A percentile compares a stretch with the other conserved stretches of the same genome.
These are phyloP conservation scores for Clavelina lepadiformis DNA, from an alignment of 23 tunicate genomes.

Conservation along the genomic window DNA sequence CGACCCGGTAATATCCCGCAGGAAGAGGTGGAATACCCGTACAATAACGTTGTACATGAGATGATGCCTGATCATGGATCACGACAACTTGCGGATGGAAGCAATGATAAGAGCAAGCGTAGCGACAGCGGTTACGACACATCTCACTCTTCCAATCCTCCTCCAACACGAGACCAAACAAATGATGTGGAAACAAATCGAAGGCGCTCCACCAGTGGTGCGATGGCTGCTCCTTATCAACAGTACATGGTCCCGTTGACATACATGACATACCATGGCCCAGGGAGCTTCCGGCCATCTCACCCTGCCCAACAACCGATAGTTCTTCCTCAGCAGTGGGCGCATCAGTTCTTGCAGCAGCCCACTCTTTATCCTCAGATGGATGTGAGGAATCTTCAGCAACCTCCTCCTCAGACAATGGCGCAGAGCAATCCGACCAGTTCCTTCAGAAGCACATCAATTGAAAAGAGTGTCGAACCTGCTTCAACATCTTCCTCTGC, in stretches of 20 bases:
- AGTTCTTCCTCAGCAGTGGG: conserved; percentile 54
- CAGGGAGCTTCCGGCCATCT: background rate
- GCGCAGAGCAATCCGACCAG: background rate
- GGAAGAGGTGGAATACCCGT: too few relatives aligned
- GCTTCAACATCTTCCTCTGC: too few relatives aligned
- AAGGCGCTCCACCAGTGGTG: conserved; percentile 19
- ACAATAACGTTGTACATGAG: too few relatives aligned
- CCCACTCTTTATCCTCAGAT: conserved; percentile 34
- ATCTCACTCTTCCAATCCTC: conserved; percentile 7
- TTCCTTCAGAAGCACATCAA: background rate
- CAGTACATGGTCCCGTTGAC: conserved; percentile 45
- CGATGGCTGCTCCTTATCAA: conserved; percentile 3
- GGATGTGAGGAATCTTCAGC: conserved; percentile 9
- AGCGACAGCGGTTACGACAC: conserved; percentile 13
- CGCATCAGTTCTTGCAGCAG: conserved; percentile 37
- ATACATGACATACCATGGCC: conserved; percentile 42
- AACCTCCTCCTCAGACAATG: too few relatives aligned
- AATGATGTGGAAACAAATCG: conserved; percentile 11
- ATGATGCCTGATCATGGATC: too few relatives aligned
- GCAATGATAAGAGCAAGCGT: background rate
- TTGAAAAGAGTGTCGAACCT: background rate
- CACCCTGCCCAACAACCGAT: conserved; percentile 21
- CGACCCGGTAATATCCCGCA: too few relatives aligned
- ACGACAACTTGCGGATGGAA: background rate
- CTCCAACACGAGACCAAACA: conserved; percentile 6